phyloP scores from a whole-genome alignment of 2,797 vertebrate species.

The Liasis olivaceus region DNA sequence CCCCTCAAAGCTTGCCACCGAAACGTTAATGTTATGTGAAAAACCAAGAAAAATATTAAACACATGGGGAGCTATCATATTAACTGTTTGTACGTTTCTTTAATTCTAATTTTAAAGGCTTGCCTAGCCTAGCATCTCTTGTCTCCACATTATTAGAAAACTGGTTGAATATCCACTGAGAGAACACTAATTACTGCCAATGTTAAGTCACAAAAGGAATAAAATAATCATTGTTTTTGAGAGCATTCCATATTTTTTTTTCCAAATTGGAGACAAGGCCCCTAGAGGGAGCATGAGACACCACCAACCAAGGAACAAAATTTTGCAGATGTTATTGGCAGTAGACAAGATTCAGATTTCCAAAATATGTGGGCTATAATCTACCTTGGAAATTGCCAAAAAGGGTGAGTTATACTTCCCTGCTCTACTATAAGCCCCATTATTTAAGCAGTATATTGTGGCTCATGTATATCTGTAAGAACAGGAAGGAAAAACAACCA shows the following conservation, averaged over 20 bases:
- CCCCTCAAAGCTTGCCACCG: neutral
- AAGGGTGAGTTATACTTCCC: neutral
- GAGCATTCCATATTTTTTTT: neutral
- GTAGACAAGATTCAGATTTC: neutral
- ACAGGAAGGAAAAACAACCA: neutral
- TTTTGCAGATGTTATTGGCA: neutral
- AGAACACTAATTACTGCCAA: slow-evolving; percentile 1
- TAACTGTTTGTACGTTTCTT: neutral
- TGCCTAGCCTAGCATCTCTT: neutral
- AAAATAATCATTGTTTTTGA: slow-evolving; percentile 15
- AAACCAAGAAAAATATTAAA: neutral
- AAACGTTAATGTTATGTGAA: neutral
- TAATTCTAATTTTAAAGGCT: neutral
- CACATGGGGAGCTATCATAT: neutral
- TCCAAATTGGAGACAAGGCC: neutral
- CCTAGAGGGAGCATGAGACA: neutral
- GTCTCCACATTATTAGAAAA: neutral
- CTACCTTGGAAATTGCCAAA: neutral
- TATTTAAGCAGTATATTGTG: neutral
- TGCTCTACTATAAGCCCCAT: neutral
- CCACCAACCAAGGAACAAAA: neutral
- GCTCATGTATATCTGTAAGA: neutral
- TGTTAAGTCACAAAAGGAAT: neutral
- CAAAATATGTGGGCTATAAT: neutral
- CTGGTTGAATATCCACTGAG: neutral